Evolutionary conservation across 2,888 invertebrate genomes (phyloP), one percentile per base, ranked within the genome.

Genomic region (Vesta saturnalis): DNA sequence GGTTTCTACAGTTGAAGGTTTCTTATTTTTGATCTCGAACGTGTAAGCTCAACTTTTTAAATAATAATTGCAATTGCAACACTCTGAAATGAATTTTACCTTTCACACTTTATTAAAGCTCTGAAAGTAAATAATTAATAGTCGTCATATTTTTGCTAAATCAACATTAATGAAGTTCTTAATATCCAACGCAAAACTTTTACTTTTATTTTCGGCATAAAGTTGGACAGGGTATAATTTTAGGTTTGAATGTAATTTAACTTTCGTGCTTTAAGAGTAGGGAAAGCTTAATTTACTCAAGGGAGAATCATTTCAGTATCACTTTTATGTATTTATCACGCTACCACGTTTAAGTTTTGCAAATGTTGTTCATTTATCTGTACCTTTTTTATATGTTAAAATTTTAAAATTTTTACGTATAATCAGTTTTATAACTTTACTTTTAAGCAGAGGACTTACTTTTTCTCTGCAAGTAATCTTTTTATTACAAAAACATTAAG

Each of bases 261-360:
- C 46, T 35, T 66, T 55, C 65, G 60, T 57, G 65, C 30, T 56
- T 43, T 52, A 55, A 66, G 60, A 60, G 30, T 49, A 8, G 46
- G 39, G 16, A 56, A 55, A 55, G 57, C 46, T 61, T 66, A 46
- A 23, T 60, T 57, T 60, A 39, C 57, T 52, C 57, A 15, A 21
- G 15, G 52, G 19, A 56, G 43, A 57, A 61, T 66, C 57, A 66
- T 66, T 61, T 66, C 22, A 57, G 57, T 61, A 66, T 66, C 56
- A 49, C 49, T 61, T 60, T 58, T 60, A 61, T 30, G 47, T 56
- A 56, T 57, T 66, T 61, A 61, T 56, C 66, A 61, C 60, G 66
- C 66, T 56, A 61, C 55, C 60, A 43, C 23, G 47, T 65, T 43
- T 30, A 61, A 61, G 66, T 39, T 57, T 66, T 58, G 21, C 56